Base-by-base conservation (phyloP, 37 sponge, comb jelly and placozoan species). In the Haliclona indistincta region DNA sequence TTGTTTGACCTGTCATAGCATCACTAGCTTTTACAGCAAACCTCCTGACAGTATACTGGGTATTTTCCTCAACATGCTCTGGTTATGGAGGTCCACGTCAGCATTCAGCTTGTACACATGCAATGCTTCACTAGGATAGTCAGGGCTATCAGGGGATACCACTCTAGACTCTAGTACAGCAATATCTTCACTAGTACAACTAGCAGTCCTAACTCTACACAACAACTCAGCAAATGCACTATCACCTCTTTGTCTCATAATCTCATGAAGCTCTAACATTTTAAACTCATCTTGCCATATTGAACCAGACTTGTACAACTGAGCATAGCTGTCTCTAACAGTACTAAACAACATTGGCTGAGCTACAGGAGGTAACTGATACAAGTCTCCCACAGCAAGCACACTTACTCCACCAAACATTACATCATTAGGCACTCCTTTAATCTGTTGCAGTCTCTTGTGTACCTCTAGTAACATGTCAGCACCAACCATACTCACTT, bases 401-500 rank as follows among this genome's bases (percentile, higher is more conserved):
- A 83, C 58, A 26, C 40, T 58, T 2, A 69, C 70, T 38, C 60
- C 54, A 38, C 70, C 77, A 76, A 76, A 83, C 2, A 28, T 32
- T 54, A 23, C 32, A 64, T 75, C 70, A 56, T 40, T 6, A 19
- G 56, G 37, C 2, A 37, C 40, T 22, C 43, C 56, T 64, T 69
- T 77, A 4, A 77, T 70, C 65, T 77, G 67, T 43, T 84, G 61
- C 25, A 73, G 42, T 2, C 77, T 23, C 35, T 44, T 84, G 51
- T 84, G 70, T 17, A 76, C 68, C 43, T 70, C 26, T 28, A 70
- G 51, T 25, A 75, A 62, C 61, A 76, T 76, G 39, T 73, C 66
- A 2, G 63, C 19, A 32, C 78, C 73, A 38, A 84, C 79, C 85
- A 84, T 84, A 19, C 58, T 53, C 15, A 84, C 45, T 68, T 84